Evolutionary conservation across 2,888 invertebrate genomes (phyloP).

Genomic region (Cantharis flavilabris): DNA sequence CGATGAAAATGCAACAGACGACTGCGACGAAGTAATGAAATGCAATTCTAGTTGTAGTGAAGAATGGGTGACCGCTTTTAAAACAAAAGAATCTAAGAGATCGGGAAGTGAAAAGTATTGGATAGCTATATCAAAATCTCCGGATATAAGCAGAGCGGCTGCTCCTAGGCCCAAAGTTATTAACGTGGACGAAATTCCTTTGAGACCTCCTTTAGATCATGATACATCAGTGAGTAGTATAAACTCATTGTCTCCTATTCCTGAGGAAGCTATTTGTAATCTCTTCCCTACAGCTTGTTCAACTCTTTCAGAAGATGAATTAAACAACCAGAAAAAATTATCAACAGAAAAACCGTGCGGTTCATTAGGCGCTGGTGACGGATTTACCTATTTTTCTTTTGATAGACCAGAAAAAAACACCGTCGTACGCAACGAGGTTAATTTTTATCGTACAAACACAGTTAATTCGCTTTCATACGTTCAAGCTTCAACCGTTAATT

Average conservation of each 20-base stretch:
- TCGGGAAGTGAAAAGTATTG: constrained; percentile 49
- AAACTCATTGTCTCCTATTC: constrained; percentile 43
- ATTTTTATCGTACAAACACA: constrained; percentile 44
- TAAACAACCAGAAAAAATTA: background rate
- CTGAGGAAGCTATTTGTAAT: constrained; percentile 45
- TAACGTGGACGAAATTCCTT: constrained; percentile 50
- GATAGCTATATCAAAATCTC: constrained; percentile 45
- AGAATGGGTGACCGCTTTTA: constrained; percentile 40
- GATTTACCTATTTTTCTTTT: constrained; percentile 33
- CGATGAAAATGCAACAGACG: background rate
- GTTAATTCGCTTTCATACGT: constrained; percentile 38
- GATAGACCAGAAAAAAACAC: constrained; percentile 41
- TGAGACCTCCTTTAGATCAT: constrained; percentile 45
- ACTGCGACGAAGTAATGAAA: background rate
- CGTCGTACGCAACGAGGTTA: constrained; percentile 42
- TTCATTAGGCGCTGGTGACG: constrained; percentile 33
- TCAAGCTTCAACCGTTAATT: constrained; percentile 39
- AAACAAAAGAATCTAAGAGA: constrained; percentile 38
- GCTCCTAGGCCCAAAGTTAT: constrained; percentile 22
- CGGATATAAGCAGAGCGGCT: constrained; percentile 15
- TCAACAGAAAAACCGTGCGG: constrained; percentile 5
- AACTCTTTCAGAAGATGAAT: background rate
- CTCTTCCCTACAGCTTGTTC: constrained; percentile 31
- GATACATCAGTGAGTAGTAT: constrained; percentile 9
- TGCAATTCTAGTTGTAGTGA: background rate